phyloP scores from a whole-genome alignment of 2,888 invertebrate genomes.

The Ditylenchus weischeri region DNA sequence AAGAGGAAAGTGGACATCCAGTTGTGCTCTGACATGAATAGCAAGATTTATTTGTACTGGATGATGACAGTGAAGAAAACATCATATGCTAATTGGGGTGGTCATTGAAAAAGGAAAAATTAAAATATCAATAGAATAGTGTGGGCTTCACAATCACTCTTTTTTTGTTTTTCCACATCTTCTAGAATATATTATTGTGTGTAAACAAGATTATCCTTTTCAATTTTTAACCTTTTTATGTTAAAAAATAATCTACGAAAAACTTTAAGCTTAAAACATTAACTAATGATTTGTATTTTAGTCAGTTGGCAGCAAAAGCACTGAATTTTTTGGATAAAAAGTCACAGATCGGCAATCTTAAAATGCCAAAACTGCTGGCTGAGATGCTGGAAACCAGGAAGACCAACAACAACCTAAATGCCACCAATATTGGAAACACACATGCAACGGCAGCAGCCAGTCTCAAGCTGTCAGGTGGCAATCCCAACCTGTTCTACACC shows the following conservation, averaged over 20 bases:
- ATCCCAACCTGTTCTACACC: too few species aligned
- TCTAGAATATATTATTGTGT: neutral
- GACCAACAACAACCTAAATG: neutral
- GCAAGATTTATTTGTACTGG: too few species aligned
- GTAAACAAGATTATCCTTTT: neutral
- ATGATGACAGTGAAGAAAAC: too few species aligned
- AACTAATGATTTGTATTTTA: slow-evolving; percentile 12
- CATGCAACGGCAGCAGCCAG: too few species aligned
- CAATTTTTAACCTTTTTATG: neutral
- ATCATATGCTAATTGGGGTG: too few species aligned
- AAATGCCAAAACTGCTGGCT: slow-evolving; percentile 15
- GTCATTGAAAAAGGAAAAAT: neutral
- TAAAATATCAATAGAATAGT: neutral
- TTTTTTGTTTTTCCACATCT: neutral
- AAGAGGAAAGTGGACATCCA: too few species aligned
- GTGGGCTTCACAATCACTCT: neutral
- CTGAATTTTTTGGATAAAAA: slow-evolving; percentile 15
- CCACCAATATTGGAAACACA: neutral
- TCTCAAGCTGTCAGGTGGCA: too few species aligned
- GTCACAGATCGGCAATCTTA: slow-evolving; percentile 10
- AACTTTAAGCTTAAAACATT: neutral
- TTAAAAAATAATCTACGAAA: neutral
- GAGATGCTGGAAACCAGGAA: slow-evolving; percentile 19
- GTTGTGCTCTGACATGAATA: too few species aligned
- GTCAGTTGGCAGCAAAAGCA: slow-evolving; percentile 26